phyloP scores from a whole-genome alignment of 2,113 vertebrate genomes.

The Psophia crepitans region DNA sequence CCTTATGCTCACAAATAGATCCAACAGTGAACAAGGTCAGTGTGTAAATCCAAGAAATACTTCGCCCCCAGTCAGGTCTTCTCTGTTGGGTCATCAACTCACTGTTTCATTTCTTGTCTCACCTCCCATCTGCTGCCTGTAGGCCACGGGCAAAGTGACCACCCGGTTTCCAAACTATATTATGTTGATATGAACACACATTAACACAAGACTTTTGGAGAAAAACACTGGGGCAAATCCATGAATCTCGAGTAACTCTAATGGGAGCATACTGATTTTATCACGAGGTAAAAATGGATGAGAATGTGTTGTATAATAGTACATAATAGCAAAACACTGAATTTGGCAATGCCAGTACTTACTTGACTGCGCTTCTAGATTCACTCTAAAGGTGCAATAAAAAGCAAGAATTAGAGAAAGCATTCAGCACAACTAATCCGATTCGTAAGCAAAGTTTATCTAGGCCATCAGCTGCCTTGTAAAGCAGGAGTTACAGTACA shows the following conservation, averaged over 20 bases:
- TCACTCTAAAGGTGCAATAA: slow-evolving; percentile 35
- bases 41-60: background rate
- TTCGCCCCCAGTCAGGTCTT: background rate
- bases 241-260: background rate
- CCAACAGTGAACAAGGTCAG: background rate
- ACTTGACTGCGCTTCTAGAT: background rate
- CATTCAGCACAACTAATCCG: background rate
- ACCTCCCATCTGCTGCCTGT: background rate
- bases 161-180: background rate
- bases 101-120: background rate
- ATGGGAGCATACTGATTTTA: background rate
- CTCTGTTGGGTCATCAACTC: background rate
- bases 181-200: background rate
- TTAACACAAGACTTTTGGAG: background rate
- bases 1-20: background rate
- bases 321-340: background rate
- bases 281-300: background rate
- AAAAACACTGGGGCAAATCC: background rate
- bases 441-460: background rate
- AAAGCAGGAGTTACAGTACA: background rate
- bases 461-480: background rate
- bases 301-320: background rate
- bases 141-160: background rate
- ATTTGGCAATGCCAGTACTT: slow-evolving; percentile 10
- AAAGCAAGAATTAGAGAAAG: slow-evolving; percentile 23